A percentile compares a stretch with the other conserved stretches of the same genome.
Evolutionary conservation across 2,888 invertebrate genomes (phyloP).

Genomic region (Anthophora plumipes): DNA sequence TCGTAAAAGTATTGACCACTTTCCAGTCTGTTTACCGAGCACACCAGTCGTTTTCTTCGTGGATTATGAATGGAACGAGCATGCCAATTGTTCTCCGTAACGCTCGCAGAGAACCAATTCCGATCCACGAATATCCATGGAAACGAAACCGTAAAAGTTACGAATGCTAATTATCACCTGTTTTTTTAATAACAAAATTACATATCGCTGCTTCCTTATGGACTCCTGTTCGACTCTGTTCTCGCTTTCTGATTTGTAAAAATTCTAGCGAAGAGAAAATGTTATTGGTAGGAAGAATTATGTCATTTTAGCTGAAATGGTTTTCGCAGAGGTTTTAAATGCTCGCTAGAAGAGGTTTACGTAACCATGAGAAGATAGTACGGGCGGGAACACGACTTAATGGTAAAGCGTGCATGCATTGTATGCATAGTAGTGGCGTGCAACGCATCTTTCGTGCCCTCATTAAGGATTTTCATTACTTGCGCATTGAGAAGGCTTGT

Average conservation of each 20-base stretch:
- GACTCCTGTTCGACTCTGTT: neutral
- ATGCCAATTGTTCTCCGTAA: neutral
- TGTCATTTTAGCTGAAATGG: slow-evolving; percentile 18
- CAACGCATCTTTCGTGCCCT: slow-evolving; percentile 1
- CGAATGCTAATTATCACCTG: neutral
- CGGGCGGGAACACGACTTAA: slow-evolving; percentile 23
- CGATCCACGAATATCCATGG: neutral
- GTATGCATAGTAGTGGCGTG: neutral
- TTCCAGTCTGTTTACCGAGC: slow-evolving; percentile 47
- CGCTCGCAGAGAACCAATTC: neutral
- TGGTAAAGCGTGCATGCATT: slow-evolving; percentile 25
- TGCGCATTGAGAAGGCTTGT: slow-evolving; percentile 37
- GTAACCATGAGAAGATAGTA: slow-evolving; percentile 17
- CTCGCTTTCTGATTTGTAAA: neutral
- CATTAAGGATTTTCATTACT: slow-evolving; percentile 45
- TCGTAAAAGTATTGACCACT: slow-evolving; percentile 49
- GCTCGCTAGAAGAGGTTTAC: slow-evolving; percentile 9
- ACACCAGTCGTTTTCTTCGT: neutral
- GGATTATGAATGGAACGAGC: slow-evolving; percentile 50
- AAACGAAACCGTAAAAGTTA: neutral
- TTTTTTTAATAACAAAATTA: neutral
- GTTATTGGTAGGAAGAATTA: neutral
- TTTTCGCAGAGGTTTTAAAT: slow-evolving; percentile 8
- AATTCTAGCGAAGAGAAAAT: neutral
- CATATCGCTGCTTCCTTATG: neutral